Evolutionary conservation across 2,113 vertebrate genomes (phyloP).

Genomic region (Thymallus thymallus): DNA sequence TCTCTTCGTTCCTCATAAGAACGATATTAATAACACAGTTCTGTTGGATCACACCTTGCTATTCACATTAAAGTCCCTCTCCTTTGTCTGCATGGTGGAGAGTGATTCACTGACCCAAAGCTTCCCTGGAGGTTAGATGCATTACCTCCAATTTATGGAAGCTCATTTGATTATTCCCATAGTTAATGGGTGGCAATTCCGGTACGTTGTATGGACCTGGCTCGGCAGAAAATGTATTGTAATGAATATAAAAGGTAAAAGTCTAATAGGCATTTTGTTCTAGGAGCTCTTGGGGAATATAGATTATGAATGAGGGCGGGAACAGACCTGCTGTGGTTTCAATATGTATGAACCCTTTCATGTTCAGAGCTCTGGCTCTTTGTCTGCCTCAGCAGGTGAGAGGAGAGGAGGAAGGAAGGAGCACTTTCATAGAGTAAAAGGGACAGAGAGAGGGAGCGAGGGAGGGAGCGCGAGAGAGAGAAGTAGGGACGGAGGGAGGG

Average conservation of each 20-base stretch:
- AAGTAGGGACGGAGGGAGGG: not conserved
- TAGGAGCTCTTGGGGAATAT: constrained; percentile 63
- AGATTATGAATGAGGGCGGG: constrained; percentile 64
- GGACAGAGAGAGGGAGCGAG: not conserved
- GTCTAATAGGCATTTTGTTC: constrained; percentile 61
- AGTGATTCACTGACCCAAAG: no score
- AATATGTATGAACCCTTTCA: constrained; percentile 71
- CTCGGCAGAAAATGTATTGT: not conserved
- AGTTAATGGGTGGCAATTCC: not conserved
- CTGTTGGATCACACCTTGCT: not conserved
- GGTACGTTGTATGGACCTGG: not conserved
- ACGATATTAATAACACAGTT: not conserved
- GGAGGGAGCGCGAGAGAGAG: not conserved
- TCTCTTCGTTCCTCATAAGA: not conserved
- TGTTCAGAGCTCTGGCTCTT: constrained; percentile 48
- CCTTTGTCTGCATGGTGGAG: not conserved
- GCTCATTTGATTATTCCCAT: not conserved
- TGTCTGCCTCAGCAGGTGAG: constrained; percentile 63
- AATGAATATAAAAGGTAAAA: constrained; percentile 52
- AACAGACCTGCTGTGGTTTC: constrained; percentile 67
- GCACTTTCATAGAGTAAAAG: constrained; percentile 24
- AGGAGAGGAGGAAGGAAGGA: constrained; percentile 41
- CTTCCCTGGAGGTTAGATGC: constrained; percentile 27
- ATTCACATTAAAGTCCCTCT: not conserved
- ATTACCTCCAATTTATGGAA: constrained; percentile 22